Evolutionary conservation across 2,113 vertebrate genomes (phyloP).

Genomic region (Passer domesticus): DNA sequence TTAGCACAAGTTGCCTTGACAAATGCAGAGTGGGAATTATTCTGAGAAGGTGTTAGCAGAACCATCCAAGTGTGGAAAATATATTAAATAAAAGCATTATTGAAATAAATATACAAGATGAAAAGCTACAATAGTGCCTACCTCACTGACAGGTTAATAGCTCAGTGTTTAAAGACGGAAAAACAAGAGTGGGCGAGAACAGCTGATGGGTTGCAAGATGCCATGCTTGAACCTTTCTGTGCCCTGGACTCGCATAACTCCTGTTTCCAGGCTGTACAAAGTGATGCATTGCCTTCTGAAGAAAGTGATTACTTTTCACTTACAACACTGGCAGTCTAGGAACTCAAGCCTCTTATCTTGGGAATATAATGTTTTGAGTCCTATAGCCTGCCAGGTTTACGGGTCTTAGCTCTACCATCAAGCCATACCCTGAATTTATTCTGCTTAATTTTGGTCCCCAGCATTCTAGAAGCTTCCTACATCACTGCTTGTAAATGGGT

Average conservation of each 20-base stretch:
- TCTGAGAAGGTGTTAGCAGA: neutral
- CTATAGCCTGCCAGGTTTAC: neutral
- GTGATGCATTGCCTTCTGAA: neutral
- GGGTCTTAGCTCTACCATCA: neutral
- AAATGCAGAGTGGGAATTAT: slow-evolving; percentile 1
- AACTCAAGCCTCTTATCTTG: neutral
- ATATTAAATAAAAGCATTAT: slow-evolving; percentile 22
- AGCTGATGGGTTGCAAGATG: neutral
- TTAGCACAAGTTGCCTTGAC: neutral
- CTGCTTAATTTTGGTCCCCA: neutral
- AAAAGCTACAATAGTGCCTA: neutral
- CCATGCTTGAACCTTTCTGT: neutral
- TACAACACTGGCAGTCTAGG: neutral
- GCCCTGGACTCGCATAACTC: neutral
- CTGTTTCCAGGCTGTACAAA: neutral
- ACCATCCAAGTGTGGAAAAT: neutral
- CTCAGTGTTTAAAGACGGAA: neutral
- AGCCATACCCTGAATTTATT: neutral
- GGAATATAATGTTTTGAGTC: neutral
- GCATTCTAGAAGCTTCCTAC: neutral
- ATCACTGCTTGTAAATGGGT: neutral
- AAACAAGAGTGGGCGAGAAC: neutral
- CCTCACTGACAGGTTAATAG: neutral
- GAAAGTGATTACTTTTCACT: neutral
- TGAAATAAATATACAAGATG: neutral